These are phyloP conservation scores for Brevimyrus niger DNA, from an alignment of 2,113 vertebrate genomes.

Conservation along the genomic window DNA sequence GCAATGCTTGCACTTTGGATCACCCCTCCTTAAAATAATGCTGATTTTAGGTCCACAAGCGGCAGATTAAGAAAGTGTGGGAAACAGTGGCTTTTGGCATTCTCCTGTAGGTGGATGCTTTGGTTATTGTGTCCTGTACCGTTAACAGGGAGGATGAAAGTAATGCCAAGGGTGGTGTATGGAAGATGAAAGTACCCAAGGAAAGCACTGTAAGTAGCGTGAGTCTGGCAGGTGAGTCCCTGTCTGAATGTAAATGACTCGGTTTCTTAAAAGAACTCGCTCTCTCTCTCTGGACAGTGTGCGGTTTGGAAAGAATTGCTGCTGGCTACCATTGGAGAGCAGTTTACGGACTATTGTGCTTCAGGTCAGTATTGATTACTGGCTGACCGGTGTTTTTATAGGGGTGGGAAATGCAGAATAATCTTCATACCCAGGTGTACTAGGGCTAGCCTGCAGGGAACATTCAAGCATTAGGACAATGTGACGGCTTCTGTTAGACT, in stretches of 20 bases:
- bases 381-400: not conserved
- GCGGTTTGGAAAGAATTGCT: constrained; percentile 91
- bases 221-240: not conserved
- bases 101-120: not conserved
- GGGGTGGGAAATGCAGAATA: not conserved
- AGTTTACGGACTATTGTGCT: constrained; percentile 81
- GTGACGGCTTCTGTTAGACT: not conserved
- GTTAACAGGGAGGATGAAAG: constrained; percentile 76
- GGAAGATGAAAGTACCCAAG: constrained; percentile 97
- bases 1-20: not conserved
- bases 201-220: constrained; percentile 72
- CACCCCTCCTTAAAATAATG: not conserved
- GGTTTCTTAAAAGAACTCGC: not conserved
- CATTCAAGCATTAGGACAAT: not conserved
- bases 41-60: not conserved
- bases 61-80: not conserved
- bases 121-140: not conserved
- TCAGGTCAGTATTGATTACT: constrained; percentile 63
- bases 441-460: not conserved
- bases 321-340: constrained; percentile 88
- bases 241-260: not conserved
- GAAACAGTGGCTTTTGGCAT: not conserved
- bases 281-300: constrained; percentile 52
- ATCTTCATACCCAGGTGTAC: not conserved
- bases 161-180: constrained; percentile 87